Evolutionary conservation across 2,113 vertebrate species (phyloP), one percentile per base, ranked within the genome.

Genomic region (Microcebus jonahi): DNA sequence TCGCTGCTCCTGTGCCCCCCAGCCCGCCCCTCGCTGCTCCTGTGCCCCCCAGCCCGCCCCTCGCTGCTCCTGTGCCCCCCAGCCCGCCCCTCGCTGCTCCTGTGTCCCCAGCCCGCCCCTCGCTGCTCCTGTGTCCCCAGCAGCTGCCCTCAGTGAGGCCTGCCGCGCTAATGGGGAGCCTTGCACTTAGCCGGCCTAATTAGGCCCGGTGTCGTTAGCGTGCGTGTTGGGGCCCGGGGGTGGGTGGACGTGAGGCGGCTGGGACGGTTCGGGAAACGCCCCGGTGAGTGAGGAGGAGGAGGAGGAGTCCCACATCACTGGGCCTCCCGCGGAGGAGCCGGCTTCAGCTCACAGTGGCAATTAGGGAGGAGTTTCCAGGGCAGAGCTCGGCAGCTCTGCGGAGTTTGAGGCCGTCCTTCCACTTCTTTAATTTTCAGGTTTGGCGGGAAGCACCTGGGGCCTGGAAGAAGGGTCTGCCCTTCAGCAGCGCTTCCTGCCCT

Each of bases 331-430:
- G 29, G 76, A 68, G 25, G 75, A 63, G 63, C 67, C 48, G 20
- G 31, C 39, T 50, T 45, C 61, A 57, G 39, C 20, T 53, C 67
- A 91, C 84, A 55, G 71, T 50, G 17, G 53, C 65, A 39, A 93
- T 85, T 82, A 91, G 96, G 45, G 55, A 84, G 87, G 20, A 1
- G 29, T 86, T 86, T 93, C 48, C 29, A 87, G 89, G 63, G n/a
- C n/a, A 81, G 23, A 75, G 31, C 3, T 7, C 17, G 1, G 45
- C 13, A 2, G 20, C 14, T 50, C 85, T 23, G 45, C 31, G 6
- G 39, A 29, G 23, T 34, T 29, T 29, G 27, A 77, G 45, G 34
- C 73, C 2, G 20, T 75, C 45, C 20, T 94, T 76, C 29, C 29
- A 23, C 27, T 31, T 61, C n/a, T 77, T 31, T 81, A 6, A 48